phyloP scores from a whole-genome alignment of 37 sponge, comb jelly and placozoan species.

The Beroe ovata region DNA sequence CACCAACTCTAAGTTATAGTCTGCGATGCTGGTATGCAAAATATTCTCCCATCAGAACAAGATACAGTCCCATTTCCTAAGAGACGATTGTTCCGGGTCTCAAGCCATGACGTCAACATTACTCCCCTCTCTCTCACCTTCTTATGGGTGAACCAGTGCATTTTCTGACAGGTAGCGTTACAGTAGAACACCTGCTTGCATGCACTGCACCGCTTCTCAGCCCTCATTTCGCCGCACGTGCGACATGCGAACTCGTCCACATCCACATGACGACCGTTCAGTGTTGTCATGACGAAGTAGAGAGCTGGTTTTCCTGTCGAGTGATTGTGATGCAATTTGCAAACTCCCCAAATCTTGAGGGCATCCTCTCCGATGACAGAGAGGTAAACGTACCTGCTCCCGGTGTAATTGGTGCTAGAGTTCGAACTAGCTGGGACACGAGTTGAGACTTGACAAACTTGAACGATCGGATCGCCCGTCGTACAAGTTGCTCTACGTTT shows the following conservation, averaged over 20 bases:
- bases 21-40: too few relatives aligned
- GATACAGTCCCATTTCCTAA: too few relatives aligned
- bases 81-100: too few relatives aligned
- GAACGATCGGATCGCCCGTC: constrained; percentile 15
- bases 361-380: too few relatives aligned
- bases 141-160: constrained; percentile 62
- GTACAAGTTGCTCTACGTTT: constrained; percentile 26
- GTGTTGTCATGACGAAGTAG: constrained; percentile 49
- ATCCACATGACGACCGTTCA: constrained; percentile 33
- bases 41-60: too few relatives aligned
- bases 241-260: constrained; percentile 58
- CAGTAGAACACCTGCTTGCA: constrained; percentile 65
- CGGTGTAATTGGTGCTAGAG: constrained; percentile 17
- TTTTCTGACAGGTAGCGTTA: constrained; percentile 43
- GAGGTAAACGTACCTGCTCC: neutral
- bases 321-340: too few relatives aligned
- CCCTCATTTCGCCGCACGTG: constrained; percentile 64
- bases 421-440: constrained; percentile 25
- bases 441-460: constrained; percentile 3
- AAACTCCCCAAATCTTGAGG: too few relatives aligned
- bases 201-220: constrained; percentile 54
- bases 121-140: too few relatives aligned
- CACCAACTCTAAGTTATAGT: too few relatives aligned
- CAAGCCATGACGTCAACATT: neutral
- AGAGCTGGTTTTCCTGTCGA: constrained; percentile 42